Conservation (phyloP, 2,797 vertebrate species). For the Iguana delicatissima region DNA sequence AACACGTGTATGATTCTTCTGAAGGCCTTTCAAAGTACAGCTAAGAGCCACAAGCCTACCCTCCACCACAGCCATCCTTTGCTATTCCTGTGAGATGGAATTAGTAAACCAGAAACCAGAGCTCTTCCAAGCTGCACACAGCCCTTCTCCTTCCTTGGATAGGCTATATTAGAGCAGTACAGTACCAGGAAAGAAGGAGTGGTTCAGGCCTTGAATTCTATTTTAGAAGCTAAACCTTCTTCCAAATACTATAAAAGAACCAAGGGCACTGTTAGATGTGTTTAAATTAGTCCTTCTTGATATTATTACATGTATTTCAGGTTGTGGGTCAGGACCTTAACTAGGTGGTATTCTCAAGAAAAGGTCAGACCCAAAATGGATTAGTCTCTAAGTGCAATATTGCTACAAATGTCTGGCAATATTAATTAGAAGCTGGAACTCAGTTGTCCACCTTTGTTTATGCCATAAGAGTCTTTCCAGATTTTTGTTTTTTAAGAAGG, state of each 20-base stretch:
- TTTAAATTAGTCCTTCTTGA: slow-evolving; percentile 43
- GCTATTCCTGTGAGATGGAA: background rate
- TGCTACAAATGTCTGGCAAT: slow-evolving; percentile 19
- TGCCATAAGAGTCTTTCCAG: background rate
- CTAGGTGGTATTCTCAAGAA: slow-evolving; percentile 30
- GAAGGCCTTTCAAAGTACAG: background rate
- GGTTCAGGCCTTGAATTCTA: slow-evolving; percentile 33
- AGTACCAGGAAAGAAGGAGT: slow-evolving; percentile 32
- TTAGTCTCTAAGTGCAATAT: background rate
- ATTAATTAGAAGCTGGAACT: slow-evolving; percentile 23
- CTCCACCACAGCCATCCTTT: background rate
- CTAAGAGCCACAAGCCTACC: background rate
- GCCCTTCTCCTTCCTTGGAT: slow-evolving; percentile 22
- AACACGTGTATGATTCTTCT: slow-evolving; percentile 20
- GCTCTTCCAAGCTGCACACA: background rate
- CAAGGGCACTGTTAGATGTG: slow-evolving; percentile 25
- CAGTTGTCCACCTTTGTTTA: slow-evolving; percentile 38
- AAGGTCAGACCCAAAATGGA: slow-evolving; percentile 37
- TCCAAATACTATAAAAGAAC: slow-evolving; percentile 40
- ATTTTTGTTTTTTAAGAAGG: background rate
- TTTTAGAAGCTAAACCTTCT: slow-evolving; percentile 44
- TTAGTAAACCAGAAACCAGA: slow-evolving; percentile 41
- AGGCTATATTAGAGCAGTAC: slow-evolving; percentile 43
- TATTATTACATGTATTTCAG: slow-evolving; percentile 31
- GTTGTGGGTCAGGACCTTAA: background rate